Evolutionary conservation across 1,140 invertebrate species (phyloP), one percentile per base, ranked within the genome.

Genomic region (Choristoneura fumiferana): DNA sequence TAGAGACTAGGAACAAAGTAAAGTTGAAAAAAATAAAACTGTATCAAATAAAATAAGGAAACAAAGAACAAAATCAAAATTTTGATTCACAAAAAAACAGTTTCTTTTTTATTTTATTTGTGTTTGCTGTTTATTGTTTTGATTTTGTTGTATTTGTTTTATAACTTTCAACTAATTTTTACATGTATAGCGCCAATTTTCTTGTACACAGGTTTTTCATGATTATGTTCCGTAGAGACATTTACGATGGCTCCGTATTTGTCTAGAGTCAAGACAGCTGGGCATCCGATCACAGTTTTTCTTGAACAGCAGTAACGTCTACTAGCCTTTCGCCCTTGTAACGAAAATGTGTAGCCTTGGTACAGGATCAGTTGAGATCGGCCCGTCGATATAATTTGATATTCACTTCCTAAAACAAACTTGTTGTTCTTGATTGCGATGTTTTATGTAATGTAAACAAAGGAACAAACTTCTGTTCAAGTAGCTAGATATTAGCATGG

Each of bases 271-370:
- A 62, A 9, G 0, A 9, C 9, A 34, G 54, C 49, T 10, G 4
- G 1, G 17, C 58, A 59, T 13, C 35, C 15, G 1, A 13, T 13
- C 49, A 17, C 6, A 37, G 10, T 15, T 33, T n/a, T 54, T 6
- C 22, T 59, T 0, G 58, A 59, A 10, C 58, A 59, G 5, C 13
- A 6, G 4, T 18, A 40, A 33, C 36, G n/a, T 22, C 43, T 59
- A 8, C 43, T 18, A 1, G 10, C 10, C 34, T 36, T 52, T 2
- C 15, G 13, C 9, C 9, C 22, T 29, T 14, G 13, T 8, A 29
- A 39, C 8, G 58, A 59, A 8, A 59, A 59, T 6, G 49, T 59
- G 29, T 54, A 58, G 9, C 45, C 35, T 12, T 34, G 4, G 18
- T 58, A 53, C 57, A 58, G 52, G 4, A 59, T 18, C 33, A 39